Conservation (phyloP, 2,888 invertebrate species). For the Thereva nobilitata region DNA sequence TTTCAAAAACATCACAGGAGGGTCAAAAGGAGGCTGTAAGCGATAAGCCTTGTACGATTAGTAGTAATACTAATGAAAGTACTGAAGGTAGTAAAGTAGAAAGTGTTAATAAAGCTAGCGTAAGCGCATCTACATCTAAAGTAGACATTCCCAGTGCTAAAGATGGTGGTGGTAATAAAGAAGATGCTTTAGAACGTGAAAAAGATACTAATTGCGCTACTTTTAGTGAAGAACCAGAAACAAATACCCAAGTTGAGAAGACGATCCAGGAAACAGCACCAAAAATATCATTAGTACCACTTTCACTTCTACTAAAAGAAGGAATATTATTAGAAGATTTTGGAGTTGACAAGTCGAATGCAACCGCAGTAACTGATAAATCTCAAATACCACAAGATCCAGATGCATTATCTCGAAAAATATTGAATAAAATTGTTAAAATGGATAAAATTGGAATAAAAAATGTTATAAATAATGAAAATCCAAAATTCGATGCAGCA, state of each 20-base stretch:
- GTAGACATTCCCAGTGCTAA: no score
- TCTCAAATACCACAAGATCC: not conserved
- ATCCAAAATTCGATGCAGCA: slow-evolving; percentile 54
- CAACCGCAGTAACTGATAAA: not conserved
- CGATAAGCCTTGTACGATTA: no score
- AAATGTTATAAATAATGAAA: slow-evolving; percentile 55
- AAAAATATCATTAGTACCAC: slow-evolving; percentile 22
- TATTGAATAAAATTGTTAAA: slow-evolving; percentile 50
- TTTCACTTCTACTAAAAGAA: slow-evolving; percentile 24
- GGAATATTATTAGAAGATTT: not conserved
- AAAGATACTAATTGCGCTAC: no score
- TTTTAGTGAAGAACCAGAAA: no score
- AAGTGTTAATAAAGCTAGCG: no score
- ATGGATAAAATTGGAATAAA: slow-evolving; percentile 55
- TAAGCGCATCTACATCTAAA: no score
- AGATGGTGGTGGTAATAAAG: not conserved
- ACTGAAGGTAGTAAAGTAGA: no score
- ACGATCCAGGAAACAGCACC: not conserved
- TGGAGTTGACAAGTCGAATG: not conserved
- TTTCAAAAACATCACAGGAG: no score
- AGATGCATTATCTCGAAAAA: slow-evolving; percentile 43
- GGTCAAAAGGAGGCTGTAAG: no score
- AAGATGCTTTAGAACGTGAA: not conserved
- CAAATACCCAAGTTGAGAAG: not conserved
- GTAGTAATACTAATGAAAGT: no score